Evolutionary conservation across 2,888 invertebrate genomes (phyloP).

Genomic region (Oligia fasciuncula): DNA sequence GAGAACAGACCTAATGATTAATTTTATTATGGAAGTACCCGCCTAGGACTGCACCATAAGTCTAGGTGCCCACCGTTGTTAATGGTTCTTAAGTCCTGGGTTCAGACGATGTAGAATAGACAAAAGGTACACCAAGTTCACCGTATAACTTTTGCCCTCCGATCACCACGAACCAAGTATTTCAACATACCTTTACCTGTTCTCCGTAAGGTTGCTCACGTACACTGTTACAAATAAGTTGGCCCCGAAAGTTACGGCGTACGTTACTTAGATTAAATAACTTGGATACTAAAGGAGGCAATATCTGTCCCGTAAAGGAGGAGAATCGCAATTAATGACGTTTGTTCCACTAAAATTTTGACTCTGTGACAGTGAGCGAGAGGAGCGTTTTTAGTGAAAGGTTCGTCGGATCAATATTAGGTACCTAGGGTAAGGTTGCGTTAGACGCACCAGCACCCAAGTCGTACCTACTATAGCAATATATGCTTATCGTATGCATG

Average conservation of each 20-base stretch:
- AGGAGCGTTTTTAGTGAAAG: constrained; percentile 23
- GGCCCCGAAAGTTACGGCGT: constrained; percentile 62
- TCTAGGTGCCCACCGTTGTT: neutral
- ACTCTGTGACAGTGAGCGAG: constrained; percentile 49
- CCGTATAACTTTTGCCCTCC: constrained; percentile 32
- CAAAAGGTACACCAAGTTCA: constrained; percentile 15
- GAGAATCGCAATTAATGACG: constrained; percentile 63
- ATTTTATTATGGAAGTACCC: neutral
- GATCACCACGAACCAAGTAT: constrained; percentile 45
- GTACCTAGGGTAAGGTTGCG: neutral
- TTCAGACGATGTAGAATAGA: constrained; percentile 21
- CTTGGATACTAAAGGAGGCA: constrained; percentile 67
- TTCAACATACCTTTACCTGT: constrained; percentile 58
- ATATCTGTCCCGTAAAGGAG: constrained; percentile 67
- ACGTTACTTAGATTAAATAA: constrained; percentile 71
- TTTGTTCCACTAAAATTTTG: constrained; percentile 66
- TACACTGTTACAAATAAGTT: constrained; percentile 66
- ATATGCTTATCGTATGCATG: neutral
- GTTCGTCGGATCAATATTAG: neutral
- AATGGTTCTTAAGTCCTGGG: neutral
- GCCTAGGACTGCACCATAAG: no score
- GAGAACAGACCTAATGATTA: neutral
- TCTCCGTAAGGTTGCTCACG: constrained; percentile 58
- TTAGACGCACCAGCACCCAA: neutral
- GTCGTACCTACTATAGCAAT: neutral